Conservation (phyloP, 1,140 invertebrate species). For the Listronotus oregonensis region DNA sequence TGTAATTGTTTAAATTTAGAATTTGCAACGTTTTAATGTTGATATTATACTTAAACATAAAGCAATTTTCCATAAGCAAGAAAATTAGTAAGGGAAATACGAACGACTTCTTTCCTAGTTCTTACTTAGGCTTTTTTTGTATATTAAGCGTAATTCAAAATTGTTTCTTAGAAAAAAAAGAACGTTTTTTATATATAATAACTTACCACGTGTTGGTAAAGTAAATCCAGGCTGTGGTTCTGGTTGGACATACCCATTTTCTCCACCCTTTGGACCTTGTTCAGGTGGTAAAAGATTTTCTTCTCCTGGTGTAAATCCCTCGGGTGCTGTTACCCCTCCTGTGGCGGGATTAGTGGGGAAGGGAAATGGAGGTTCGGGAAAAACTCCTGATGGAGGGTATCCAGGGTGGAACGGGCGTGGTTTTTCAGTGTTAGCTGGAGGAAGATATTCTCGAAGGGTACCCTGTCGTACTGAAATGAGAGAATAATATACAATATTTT, state of each 20-base stretch:
- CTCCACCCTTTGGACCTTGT: conserved; percentile 4
- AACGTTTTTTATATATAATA: too few species aligned
- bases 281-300: conserved; percentile 20
- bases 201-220: conserved; percentile 3
- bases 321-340: conserved; percentile 33
- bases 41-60: too few species aligned
- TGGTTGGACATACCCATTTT: neutral
- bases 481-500: conserved; percentile 1
- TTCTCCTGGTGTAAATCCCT: neutral
- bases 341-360: conserved; percentile 37
- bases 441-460: conserved; percentile 61
- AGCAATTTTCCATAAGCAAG: too few species aligned
- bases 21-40: too few species aligned
- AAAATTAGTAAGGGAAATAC: too few species aligned
- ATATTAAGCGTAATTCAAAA: too few species aligned
- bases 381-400: conserved; percentile 56
- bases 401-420: conserved; percentile 70
- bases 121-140: too few species aligned
- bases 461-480: conserved; percentile 69
- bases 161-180: too few species aligned
- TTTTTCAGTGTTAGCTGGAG: conserved; percentile 67
- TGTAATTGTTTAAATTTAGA: neutral
- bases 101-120: too few species aligned
- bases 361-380: conserved; percentile 43
- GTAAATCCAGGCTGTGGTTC: conserved; percentile 6